Conservation (phyloP, 2,888 invertebrate species). For the Paralinhomoeus sp. region DNA sequence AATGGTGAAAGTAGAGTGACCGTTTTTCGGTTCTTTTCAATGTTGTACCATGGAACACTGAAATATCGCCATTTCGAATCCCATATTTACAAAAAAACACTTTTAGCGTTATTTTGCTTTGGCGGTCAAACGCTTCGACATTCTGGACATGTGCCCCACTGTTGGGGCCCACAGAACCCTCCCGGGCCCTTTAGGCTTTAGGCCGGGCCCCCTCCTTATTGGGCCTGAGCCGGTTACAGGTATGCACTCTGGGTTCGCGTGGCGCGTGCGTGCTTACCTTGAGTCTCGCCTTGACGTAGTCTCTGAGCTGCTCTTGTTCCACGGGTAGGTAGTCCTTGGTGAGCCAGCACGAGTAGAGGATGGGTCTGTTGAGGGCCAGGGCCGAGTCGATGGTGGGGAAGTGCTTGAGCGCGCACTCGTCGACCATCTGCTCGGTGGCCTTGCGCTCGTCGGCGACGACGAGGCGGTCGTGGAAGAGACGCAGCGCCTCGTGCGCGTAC, state of each 20-base stretch:
- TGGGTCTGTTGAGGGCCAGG: slow-evolving; percentile 67
- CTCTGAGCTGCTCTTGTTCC: slow-evolving; percentile 70
- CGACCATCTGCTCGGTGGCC: not conserved
- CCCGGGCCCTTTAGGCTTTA: no score
- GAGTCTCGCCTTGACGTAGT: slow-evolving; percentile 84
- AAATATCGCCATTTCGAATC: no score
- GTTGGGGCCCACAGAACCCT: no score
- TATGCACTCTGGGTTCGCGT: not conserved
- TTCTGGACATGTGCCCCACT: not conserved
- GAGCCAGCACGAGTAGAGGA: slow-evolving; percentile 95
- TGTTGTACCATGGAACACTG: no score
- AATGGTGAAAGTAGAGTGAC: no score
- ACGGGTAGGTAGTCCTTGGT: slow-evolving; percentile 95
- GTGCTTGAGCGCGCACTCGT: slow-evolving; percentile 52
- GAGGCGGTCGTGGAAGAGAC: slow-evolving; percentile 59
- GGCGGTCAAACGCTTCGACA: not conserved
- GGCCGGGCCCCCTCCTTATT: no score
- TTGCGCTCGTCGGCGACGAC: not conserved
- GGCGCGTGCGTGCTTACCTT: slow-evolving; percentile 38
- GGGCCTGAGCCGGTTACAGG: not conserved
- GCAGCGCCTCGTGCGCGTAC: slow-evolving; percentile 95
- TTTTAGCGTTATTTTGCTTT: no score
- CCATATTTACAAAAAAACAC: no score
- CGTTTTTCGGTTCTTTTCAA: no score
- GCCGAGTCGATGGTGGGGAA: slow-evolving; percentile 51